Evolutionary conservation across 2,113 vertebrate species (phyloP).

Genomic region (Leptobrachium ailaonicum): DNA sequence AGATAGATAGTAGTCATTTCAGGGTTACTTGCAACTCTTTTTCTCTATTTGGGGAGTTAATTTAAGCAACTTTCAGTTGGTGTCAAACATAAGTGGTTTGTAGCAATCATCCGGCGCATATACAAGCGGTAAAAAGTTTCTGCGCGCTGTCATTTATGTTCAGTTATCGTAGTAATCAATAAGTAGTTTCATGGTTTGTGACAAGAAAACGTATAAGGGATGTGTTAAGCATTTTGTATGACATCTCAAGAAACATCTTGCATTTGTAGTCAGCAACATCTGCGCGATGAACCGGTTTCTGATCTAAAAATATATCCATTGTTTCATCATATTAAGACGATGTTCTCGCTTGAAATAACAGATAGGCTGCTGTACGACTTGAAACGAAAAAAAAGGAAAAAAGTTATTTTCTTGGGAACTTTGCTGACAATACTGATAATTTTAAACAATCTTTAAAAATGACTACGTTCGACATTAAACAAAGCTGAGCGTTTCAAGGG

Average conservation of each 20-base stretch:
- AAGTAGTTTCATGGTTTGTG: not conserved
- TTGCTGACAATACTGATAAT: slow-evolving; percentile 1
- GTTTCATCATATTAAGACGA: not conserved
- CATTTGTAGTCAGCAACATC: not conserved
- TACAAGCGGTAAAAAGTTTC: no score
- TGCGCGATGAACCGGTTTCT: not conserved
- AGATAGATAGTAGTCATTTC: no score
- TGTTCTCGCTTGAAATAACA: not conserved
- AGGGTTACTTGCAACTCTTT: no score
- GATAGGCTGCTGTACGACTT: not conserved
- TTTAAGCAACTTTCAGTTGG: no score
- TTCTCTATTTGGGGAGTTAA: no score
- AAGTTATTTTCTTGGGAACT: slow-evolving; percentile 8
- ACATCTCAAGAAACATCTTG: not conserved
- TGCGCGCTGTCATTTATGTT: slow-evolving; percentile 5
- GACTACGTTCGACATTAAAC: slow-evolving; percentile 18
- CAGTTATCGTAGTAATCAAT: slow-evolving; percentile 7
- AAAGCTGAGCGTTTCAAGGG: not conserved
- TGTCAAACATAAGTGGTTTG: no score
- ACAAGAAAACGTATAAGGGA: not conserved
- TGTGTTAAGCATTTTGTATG: not conserved
- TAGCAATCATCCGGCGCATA: no score
- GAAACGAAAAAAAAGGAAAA: not conserved
- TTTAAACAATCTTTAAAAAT: slow-evolving; percentile 18
- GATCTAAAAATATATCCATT: not conserved